Conservation (phyloP, 1,140 invertebrate genomes). For the Charaxes varanes region DNA sequence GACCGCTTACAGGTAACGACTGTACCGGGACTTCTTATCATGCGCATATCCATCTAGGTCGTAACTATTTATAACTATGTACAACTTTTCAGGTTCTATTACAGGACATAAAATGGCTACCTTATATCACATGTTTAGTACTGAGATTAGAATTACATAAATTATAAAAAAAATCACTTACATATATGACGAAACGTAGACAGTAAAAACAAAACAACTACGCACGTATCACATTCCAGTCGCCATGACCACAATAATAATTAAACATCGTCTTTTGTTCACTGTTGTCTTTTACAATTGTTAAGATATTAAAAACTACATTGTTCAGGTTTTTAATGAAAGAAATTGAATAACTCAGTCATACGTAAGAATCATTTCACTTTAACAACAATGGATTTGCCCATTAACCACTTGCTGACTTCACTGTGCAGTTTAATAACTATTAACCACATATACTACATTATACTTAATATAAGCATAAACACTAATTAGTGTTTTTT, state of each 20-base stretch:
- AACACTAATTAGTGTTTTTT: too few relatives aligned
- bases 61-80: constrained; percentile 22
- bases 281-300: constrained; percentile 5
- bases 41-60: constrained; percentile 35
- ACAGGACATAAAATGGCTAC: constrained; percentile 20
- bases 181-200: constrained; percentile 5
- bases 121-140: constrained; percentile 3
- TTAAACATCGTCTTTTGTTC: constrained; percentile 3
- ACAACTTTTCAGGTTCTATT: constrained; percentile 3
- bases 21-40: constrained; percentile 23
- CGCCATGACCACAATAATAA: constrained; percentile 6
- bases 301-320: too few relatives aligned
- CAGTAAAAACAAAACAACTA: constrained; percentile 12
- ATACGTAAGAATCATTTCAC: constrained; percentile 2
- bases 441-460: too few relatives aligned
- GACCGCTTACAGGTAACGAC: constrained; percentile 10
- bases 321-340: too few relatives aligned
- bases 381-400: constrained; percentile 16
- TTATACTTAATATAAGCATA: too few relatives aligned
- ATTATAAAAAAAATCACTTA: constrained; percentile 16
- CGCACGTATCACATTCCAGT: constrained; percentile 18
- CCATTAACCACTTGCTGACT: constrained; percentile 14
- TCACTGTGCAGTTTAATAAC: too few relatives aligned
- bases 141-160: constrained; percentile 3
- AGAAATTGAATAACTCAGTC: too few relatives aligned